Base-by-base conservation (phyloP, 2,797 vertebrate genomes). In the Odontamblyopus rebecca region DNA sequence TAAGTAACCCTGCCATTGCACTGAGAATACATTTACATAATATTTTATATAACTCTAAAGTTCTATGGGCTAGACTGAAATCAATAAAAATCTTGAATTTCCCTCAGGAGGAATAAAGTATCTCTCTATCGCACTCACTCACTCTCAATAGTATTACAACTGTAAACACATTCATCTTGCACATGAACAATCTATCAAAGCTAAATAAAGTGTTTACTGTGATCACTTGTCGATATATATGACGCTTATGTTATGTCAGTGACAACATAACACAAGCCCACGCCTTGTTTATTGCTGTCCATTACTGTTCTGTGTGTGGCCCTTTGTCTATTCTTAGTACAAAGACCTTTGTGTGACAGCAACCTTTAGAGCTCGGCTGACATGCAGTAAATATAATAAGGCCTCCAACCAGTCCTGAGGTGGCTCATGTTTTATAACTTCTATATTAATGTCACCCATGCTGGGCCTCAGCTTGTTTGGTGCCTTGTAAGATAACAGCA, bases 321-420 rank as follows among this genome's bases (percentile, higher is more conserved):
- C 23, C 48, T 61, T 61, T 23, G 65, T 27, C 68, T 77, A 74
- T 80, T 79, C 66, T 74, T 73, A 77, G 72, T 41, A 61, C 65
- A 76, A 68, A 73, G 57, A 80, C 80, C 62, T 86, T 80, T 71
- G 62, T 71, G 68, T 81, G 69, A 71, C 67, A 71, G 77, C 78
- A 85, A 80, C 76, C 67, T 78, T 80, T 53, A 72, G 15, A 74
- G 61, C 30, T 27, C 32, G 54, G 73, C 27, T 70, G 72, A 72
- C 68, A 70, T 51, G 53, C 64, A 68, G 69, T 68, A 74, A 76
- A 79, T 65, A 67, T 23, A 74, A 29, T 60, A 61, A 75, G 68
- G 59, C 9, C 62, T 23, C 67, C 41, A 63, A 41, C 38, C 57
- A 60, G 26, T 48, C 44, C 57, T 69, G 63, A 78, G 38, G 68